These are phyloP conservation scores for Sesia bembeciformis DNA, from an alignment of 2,888 invertebrate species.

Conservation along the genomic window DNA sequence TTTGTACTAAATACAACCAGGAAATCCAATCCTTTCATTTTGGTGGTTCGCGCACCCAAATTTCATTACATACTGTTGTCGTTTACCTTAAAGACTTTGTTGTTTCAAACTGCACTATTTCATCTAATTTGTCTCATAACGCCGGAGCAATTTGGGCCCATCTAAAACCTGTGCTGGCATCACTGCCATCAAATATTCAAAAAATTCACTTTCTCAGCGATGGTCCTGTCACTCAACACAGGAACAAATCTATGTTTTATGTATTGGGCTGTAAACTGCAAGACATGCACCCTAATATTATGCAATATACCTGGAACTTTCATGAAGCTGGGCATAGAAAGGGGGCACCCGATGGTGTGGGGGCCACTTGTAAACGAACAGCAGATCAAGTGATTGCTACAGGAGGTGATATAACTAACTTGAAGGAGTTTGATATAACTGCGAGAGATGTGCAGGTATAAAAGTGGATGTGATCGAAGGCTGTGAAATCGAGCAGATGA, in stretches of 20 bases:
- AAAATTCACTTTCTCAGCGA: constrained; percentile 28
- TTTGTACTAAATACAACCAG: constrained; percentile 20
- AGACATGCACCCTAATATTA: constrained; percentile 15
- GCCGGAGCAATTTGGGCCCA: constrained; percentile 22
- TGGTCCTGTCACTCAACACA: constrained; percentile 28
- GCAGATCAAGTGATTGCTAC: constrained; percentile 24
- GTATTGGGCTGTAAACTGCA: constrained; percentile 18
- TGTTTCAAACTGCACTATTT: constrained; percentile 19
- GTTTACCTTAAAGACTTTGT: constrained; percentile 17
- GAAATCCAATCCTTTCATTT: constrained; percentile 37
- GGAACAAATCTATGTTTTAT: constrained; percentile 28
- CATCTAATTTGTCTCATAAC: constrained; percentile 20
- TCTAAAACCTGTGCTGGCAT: constrained; percentile 15
- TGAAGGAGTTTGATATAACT: constrained; percentile 13
- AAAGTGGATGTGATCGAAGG: constrained; percentile 11
- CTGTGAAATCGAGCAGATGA: constrained; percentile 14
- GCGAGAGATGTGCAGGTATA: constrained; percentile 2
- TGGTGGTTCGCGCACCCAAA: constrained; percentile 24
- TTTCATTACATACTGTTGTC: constrained; percentile 33
- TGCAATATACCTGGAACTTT: constrained; percentile 20
- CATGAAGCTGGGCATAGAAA: constrained; percentile 26
- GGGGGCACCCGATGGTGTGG: constrained; percentile 28
- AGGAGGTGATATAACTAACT: constrained; percentile 22
- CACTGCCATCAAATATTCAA: constrained; percentile 15
- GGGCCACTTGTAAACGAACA: constrained; percentile 27